Evolutionary conservation across 1,140 invertebrate genomes (phyloP), one percentile per base, ranked within the genome.

Genomic region (Ridgeia piscesae): DNA sequence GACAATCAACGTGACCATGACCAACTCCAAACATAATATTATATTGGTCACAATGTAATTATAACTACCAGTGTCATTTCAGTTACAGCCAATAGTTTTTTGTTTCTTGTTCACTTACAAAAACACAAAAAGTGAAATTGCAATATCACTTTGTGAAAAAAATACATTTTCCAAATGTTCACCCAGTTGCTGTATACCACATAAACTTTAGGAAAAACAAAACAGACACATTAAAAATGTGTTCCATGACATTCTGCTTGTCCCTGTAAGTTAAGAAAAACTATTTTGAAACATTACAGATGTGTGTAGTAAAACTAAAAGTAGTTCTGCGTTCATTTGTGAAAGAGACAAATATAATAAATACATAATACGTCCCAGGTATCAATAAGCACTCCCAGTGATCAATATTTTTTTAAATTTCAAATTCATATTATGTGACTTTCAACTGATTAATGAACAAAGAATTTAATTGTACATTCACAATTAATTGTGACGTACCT

Each of bases 401-500:
- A 77, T 77, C 17, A 42, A 42, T 42, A 42, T 42, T 77, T 17
- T 77, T 21, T 77, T n/a, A n/a, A n/a, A n/a, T n/a, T n/a, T n/a
- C n/a, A n/a, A n/a, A n/a, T n/a, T n/a, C n/a, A 77, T 17, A 21
- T 77, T 77, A 0, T 77, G 27, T 31, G 27, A 77, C 27, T 4
- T 21, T 0, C 11, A 77, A 77, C 27, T 77, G 58, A 31, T 77
- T 8, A 4, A 77, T 21, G 58, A 77, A 77, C 58, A 77, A 77
- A 77, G 58, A 21, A 21, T 77, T 21, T 77, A 77, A 21, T 31
- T 77, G 17, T 33, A 48, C 34, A 33, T 35, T 33, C 9, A 91
- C 34, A 89, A 21, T 21, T 31, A 34, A 8, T 33, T 31, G 9
- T 17, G 58, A 91, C 92, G 91, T 93, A 95, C 95, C 94, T 96